A percentile compares a stretch with the other conserved stretches of the same genome.
Evolutionary conservation across 2,797 vertebrate genomes (phyloP).

Genomic region (Botia kubotai): DNA sequence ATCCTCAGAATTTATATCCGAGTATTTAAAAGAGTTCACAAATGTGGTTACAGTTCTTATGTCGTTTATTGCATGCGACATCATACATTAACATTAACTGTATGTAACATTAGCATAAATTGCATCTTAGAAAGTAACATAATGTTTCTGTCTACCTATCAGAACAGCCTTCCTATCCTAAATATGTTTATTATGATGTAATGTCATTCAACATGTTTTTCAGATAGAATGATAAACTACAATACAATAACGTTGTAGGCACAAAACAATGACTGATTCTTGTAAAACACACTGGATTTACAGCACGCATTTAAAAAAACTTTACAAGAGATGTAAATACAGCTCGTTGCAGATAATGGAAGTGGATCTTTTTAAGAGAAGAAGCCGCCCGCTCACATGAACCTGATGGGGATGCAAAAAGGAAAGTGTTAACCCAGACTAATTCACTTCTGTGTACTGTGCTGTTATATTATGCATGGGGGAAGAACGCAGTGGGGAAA

Average conservation of each 20-base stretch:
- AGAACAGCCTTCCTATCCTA: too few species aligned
- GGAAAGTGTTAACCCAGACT: conserved; percentile 22
- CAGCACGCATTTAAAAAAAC: not conserved
- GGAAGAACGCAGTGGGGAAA: conserved; percentile 29
- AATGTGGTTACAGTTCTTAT: not conserved
- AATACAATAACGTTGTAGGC: too few species aligned
- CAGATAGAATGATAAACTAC: too few species aligned
- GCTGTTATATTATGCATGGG: conserved; percentile 34
- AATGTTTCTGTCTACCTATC: too few species aligned
- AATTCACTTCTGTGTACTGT: conserved; percentile 29
- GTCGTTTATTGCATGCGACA: not conserved
- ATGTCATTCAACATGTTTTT: not conserved
- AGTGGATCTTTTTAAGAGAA: conserved; percentile 2
- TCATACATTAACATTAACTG: not conserved
- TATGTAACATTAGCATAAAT: too few species aligned
- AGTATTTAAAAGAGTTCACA: not conserved
- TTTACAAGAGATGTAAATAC: conserved; percentile 10
- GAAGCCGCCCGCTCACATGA: not conserved
- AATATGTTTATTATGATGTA: too few species aligned
- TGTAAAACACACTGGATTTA: conserved; percentile 1
- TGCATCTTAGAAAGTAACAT: too few species aligned
- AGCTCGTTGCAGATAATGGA: not conserved
- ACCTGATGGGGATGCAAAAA: conserved; percentile 26
- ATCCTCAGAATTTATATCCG: not conserved
- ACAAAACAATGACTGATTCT: too few species aligned